Evolutionary conservation across 1,140 invertebrate species (phyloP).

Genomic region (Araneus ventricosus): DNA sequence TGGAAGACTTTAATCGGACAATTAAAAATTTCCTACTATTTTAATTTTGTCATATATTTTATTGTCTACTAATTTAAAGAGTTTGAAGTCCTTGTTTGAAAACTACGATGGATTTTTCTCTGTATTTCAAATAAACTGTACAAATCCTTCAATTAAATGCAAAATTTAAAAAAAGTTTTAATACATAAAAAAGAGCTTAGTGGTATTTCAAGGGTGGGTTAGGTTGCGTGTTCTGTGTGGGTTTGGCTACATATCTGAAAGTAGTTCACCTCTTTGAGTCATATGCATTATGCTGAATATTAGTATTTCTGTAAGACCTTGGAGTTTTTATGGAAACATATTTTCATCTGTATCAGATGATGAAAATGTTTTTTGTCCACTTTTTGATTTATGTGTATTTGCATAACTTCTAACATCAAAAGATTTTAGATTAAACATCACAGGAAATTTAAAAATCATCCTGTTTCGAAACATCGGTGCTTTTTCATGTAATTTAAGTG

Average conservation of each 20-base stretch:
- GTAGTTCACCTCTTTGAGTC: neutral
- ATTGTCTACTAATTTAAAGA: too few relatives aligned
- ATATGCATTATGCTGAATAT: neutral
- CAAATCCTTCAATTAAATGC: too few relatives aligned
- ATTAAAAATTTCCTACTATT: too few relatives aligned
- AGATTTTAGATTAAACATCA: neutral
- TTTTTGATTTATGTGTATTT: neutral
- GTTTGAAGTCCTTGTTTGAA: too few relatives aligned
- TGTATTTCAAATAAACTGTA: too few relatives aligned
- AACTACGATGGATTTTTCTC: too few relatives aligned
- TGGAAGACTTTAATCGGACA: too few relatives aligned
- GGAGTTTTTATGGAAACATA: neutral
- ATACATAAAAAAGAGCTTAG: neutral
- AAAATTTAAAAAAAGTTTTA: too few relatives aligned
- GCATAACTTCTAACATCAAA: neutral
- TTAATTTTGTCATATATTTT: too few relatives aligned
- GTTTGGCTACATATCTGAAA: neutral
- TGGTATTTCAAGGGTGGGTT: neutral
- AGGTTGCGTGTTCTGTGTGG: neutral
- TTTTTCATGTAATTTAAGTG: too few relatives aligned
- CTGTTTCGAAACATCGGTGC: neutral
- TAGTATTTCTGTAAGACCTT: neutral
- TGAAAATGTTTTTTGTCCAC: slow-evolving; percentile 4
- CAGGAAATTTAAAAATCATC: neutral
- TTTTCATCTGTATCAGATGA: slow-evolving; percentile 65